phyloP scores from a whole-genome alignment of 2,113 vertebrate genomes.

The Cheilinus undulatus region DNA sequence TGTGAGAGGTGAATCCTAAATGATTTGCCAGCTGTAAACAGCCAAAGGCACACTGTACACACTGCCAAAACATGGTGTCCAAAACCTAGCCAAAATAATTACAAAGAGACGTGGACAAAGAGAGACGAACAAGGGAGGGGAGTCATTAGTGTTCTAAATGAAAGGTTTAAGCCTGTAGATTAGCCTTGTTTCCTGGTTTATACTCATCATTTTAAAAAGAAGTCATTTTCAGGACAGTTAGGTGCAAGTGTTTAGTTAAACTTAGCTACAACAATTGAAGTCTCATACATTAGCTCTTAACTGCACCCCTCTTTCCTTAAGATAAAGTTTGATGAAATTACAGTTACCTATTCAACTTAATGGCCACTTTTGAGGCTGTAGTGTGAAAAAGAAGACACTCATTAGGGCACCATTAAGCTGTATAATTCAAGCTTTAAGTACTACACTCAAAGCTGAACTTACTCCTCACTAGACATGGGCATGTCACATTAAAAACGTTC shows the following conservation, averaged over 20 bases:
- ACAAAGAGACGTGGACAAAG: conserved; percentile 12
- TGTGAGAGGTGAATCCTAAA: conserved; percentile 40
- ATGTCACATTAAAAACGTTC: background rate
- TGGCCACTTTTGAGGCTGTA: background rate
- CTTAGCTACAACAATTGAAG: too few relatives aligned
- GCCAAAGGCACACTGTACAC: conserved; percentile 40
- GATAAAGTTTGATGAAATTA: background rate
- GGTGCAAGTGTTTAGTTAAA: background rate
- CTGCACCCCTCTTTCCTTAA: too few relatives aligned
- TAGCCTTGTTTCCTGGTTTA: background rate
- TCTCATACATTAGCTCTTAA: background rate
- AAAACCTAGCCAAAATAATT: conserved; percentile 45
- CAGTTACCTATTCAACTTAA: background rate
- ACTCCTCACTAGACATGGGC: background rate
- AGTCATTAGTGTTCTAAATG: too few relatives aligned
- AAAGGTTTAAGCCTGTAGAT: background rate
- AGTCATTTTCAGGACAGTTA: background rate
- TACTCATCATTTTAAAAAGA: background rate
- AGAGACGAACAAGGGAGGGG: background rate
- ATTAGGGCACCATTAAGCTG: background rate
- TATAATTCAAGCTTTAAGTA: background rate
- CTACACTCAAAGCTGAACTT: too few relatives aligned
- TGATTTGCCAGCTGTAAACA: conserved; percentile 54
- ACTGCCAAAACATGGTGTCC: conserved; percentile 48
- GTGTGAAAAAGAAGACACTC: background rate